Conservation (phyloP, 2,888 invertebrate genomes). For the Eurytoma californica region DNA sequence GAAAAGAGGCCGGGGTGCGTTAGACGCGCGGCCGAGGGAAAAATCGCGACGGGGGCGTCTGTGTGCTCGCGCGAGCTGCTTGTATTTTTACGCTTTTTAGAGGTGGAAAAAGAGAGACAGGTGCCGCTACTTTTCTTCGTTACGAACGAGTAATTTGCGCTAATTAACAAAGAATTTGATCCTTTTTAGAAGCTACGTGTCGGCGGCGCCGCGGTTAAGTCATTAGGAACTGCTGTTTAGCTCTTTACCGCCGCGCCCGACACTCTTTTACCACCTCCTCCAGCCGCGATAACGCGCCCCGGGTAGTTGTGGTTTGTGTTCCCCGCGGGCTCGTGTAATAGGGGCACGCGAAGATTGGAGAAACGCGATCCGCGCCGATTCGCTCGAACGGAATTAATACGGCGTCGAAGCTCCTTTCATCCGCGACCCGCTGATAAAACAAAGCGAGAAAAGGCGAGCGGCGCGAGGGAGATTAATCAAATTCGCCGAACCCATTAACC, state of each 20-base stretch:
- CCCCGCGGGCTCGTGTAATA: neutral
- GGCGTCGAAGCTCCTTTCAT: neutral
- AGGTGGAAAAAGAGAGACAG: neutral
- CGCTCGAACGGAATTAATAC: neutral
- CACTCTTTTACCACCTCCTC: neutral
- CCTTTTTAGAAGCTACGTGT: constrained; percentile 16
- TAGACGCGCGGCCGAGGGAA: constrained; percentile 25
- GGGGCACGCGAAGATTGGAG: constrained; percentile 3
- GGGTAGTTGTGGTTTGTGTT: constrained; percentile 15
- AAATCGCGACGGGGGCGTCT: neutral
- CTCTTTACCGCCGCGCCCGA: neutral
- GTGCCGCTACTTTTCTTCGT: constrained; percentile 36
- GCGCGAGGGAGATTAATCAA: constrained; percentile 16
- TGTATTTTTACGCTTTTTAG: neutral
- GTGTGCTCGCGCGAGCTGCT: neutral
- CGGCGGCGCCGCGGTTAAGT: neutral
- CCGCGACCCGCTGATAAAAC: too few species aligned
- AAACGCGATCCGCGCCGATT: constrained; percentile 12
- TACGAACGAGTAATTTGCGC: constrained; percentile 36
- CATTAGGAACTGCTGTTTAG: constrained; percentile 8
- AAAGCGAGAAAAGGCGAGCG: neutral
- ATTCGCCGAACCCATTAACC: constrained; percentile 38
- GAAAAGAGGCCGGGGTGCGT: neutral
- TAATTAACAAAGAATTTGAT: constrained; percentile 46
- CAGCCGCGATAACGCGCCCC: constrained; percentile 1